A percentile compares a stretch with the other conserved stretches of the same genome.
Conservation (phyloP, 1,140 invertebrate species). For the Piezodorus guildinii region DNA sequence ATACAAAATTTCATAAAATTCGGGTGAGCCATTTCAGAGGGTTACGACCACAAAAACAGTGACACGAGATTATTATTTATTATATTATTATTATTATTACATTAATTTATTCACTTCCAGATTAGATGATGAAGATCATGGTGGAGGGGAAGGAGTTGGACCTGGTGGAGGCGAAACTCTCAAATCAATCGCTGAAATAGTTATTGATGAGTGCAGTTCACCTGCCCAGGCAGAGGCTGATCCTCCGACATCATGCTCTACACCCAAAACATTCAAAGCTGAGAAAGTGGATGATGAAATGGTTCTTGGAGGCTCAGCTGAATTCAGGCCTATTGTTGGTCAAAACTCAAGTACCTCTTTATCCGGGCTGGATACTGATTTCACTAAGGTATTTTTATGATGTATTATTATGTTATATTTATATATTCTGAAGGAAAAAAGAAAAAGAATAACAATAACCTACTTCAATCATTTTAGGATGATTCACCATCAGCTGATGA, state of each 20-base stretch:
- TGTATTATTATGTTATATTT: not conserved
- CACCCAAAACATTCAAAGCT: constrained; percentile 31
- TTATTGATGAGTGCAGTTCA: no score
- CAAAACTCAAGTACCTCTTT: constrained; percentile 18
- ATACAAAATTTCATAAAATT: no score
- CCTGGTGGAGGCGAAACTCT: not conserved
- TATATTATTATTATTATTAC: no score
- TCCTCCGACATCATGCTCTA: not conserved
- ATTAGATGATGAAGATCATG: constrained; percentile 10
- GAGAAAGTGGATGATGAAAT: constrained; percentile 28
- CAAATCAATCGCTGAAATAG: no score
- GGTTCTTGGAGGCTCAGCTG: constrained; percentile 24
- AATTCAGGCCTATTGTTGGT: constrained; percentile 31
- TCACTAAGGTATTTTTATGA: constrained; percentile 21
- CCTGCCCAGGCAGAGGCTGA: no score
- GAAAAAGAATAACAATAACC: not conserved
- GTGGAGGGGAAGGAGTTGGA: constrained; percentile 1
- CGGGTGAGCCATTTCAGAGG: no score
- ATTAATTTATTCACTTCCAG: not conserved
- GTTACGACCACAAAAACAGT: no score
- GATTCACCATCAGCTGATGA: constrained; percentile 24
- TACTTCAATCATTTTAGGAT: constrained; percentile 6
- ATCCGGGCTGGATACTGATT: constrained; percentile 20
- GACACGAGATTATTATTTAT: no score
- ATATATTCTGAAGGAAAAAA: not conserved